Evolutionary conservation across 2,113 vertebrate species (phyloP).

Genomic region (Microtus ochrogaster): DNA sequence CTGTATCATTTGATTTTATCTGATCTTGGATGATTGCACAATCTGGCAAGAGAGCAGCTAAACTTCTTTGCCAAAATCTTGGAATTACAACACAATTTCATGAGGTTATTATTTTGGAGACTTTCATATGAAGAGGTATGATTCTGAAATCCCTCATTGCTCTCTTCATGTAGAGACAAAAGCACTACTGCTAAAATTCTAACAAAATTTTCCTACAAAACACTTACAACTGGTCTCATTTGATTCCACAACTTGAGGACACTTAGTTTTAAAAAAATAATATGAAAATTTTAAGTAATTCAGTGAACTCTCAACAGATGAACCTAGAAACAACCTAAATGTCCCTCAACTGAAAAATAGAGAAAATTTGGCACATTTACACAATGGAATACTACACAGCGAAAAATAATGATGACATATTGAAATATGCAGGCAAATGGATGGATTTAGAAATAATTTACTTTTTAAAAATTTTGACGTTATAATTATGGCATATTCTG

Average conservation of each 20-base stretch:
- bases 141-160: neutral
- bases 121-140: neutral
- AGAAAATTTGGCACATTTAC: too few species aligned
- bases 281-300: neutral
- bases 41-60: neutral
- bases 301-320: too few species aligned
- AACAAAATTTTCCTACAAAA: neutral
- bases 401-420: too few species aligned
- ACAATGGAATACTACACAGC: too few species aligned
- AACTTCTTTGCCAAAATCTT: neutral
- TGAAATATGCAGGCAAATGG: too few species aligned
- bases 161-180: neutral
- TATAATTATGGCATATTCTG: neutral
- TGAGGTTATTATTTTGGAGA: neutral
- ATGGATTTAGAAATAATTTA: neutral
- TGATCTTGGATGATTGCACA: neutral
- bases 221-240: neutral
- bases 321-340: too few species aligned
- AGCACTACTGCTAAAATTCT: neutral
- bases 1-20: neutral
- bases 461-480: neutral
- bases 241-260: neutral
- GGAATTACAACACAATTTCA: neutral
- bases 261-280: neutral
- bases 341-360: too few species aligned